Evolutionary conservation across 2,797 vertebrate species (phyloP).

Genomic region (Buphagus erythrorhynchus): DNA sequence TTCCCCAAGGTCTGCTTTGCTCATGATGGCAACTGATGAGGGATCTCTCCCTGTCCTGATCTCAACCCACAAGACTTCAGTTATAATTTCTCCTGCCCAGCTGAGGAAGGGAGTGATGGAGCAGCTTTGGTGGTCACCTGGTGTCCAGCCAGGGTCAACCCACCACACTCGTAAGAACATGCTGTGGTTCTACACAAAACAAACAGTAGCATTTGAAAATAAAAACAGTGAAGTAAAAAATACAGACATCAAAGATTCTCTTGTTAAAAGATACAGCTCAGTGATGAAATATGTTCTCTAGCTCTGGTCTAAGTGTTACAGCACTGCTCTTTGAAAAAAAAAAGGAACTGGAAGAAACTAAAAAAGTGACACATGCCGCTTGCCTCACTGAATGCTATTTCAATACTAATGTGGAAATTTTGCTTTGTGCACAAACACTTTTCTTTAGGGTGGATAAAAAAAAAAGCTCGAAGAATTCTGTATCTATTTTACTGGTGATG

Average conservation of each 20-base stretch:
- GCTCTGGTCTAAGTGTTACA: constrained; percentile 30
- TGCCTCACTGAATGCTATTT: constrained; percentile 72
- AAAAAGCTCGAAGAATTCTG: constrained; percentile 62
- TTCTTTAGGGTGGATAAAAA: constrained; percentile 71
- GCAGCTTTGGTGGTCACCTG: background rate
- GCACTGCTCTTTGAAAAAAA: background rate
- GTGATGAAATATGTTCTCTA: constrained; percentile 2
- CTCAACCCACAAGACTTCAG: background rate
- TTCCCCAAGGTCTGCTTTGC: background rate
- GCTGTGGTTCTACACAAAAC: background rate
- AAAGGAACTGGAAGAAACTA: constrained; percentile 21
- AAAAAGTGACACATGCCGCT: constrained; percentile 44
- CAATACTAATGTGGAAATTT: constrained; percentile 73
- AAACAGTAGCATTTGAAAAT: background rate
- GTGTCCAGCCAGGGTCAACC: background rate
- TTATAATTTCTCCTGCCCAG: background rate
- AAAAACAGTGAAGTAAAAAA: background rate
- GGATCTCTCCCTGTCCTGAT: background rate
- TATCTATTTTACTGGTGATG: constrained; percentile 80
- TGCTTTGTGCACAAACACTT: constrained; percentile 74
- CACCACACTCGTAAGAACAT: too few species aligned
- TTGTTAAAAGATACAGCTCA: background rate
- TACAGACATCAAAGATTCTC: background rate
- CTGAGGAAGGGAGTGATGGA: background rate
- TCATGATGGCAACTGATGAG: fast-evolving